phyloP scores from a whole-genome alignment of 2,888 invertebrate species.

The Aproaerema taeniolella region DNA sequence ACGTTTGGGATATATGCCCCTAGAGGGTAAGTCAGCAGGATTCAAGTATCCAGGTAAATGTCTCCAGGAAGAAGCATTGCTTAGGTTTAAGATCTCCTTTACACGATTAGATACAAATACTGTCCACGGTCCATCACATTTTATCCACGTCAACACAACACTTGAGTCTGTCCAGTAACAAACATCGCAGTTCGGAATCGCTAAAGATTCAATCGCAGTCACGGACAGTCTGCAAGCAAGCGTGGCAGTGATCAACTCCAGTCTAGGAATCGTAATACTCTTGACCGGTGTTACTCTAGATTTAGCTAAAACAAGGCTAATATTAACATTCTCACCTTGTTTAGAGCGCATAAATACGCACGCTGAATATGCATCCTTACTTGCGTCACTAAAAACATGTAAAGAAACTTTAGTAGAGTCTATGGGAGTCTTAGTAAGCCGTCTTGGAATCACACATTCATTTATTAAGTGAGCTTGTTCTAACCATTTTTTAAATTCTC shows the following conservation, averaged over 20 bases:
- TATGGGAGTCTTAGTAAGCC: not conserved
- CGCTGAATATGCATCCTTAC: not conserved
- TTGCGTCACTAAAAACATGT: slow-evolving; percentile 4
- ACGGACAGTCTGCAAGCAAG: not conserved
- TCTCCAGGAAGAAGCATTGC: not conserved
- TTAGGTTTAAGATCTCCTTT: not conserved
- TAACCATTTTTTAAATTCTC: not conserved
- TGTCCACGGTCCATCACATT: not conserved
- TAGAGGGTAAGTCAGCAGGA: too few species aligned
- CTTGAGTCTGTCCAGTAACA: slow-evolving; percentile 1
- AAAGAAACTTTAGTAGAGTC: not conserved
- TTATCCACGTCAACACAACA: too few species aligned
- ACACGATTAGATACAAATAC: not conserved
- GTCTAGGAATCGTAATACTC: not conserved
- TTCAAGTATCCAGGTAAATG: not conserved
- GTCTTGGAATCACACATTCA: not conserved
- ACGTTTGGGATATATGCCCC: not conserved
- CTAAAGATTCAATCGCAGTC: not conserved
- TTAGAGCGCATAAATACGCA: not conserved
- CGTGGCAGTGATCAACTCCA: too few species aligned
- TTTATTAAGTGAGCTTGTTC: not conserved
- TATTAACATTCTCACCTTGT: not conserved
- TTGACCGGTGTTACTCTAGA: too few species aligned
- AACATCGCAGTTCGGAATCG: not conserved
- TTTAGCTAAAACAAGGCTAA: too few species aligned